Base-by-base conservation (phyloP, 2,888 invertebrate genomes). In the Hirtodrosophila duncani region DNA sequence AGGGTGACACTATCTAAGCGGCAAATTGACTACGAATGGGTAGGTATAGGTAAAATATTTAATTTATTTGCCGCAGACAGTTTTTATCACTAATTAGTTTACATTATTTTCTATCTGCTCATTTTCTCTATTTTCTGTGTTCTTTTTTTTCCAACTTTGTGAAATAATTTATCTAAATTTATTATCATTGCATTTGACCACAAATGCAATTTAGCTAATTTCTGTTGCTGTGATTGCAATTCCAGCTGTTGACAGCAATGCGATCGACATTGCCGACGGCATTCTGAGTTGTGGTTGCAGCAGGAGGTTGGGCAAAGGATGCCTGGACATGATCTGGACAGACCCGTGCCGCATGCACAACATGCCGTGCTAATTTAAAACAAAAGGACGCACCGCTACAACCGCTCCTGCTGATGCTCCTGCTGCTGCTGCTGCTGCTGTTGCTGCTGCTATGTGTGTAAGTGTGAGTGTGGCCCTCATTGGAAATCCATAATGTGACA, bases 141-240 rank as follows among this genome's bases (percentile, higher is more conserved):
- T n/a, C n/a, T n/a, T n/a, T n/a, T n/a, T n/a, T n/a, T n/a, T n/a
- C n/a, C n/a, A n/a, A n/a, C n/a, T n/a, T n/a, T n/a, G n/a, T n/a
- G 41, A 56, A 64, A 51, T 41, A 66, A 63, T 77, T 49, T 72
- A 63, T 55, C 63, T 63, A 59, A 71, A 80, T 79, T 79, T 79
- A 79, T 81, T 77, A 79, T 72, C 78, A 69, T 63, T 63, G 63
- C 68, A 66, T 69, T 79, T 68, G 11, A 56, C 66, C 72, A 57
- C 79, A 75, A 78, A 75, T 68, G 78, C 70, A 74, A 72, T 74
- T 72, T 74, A 53, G 56, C 48, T 78, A 72, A 72, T 78, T 74
- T 74, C 56, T 6, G 29, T 50, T 48, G 42, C 4, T 65, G 52
- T 33, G 44, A 24, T 9, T 51, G 29, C 31, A 36, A 34, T 7